Percentiles rank a stretch among this genome's conserved stretches.
These are phyloP conservation scores for Tanypteryx hageni DNA, from an alignment of 2,888 invertebrate species.

Conservation along the genomic window DNA sequence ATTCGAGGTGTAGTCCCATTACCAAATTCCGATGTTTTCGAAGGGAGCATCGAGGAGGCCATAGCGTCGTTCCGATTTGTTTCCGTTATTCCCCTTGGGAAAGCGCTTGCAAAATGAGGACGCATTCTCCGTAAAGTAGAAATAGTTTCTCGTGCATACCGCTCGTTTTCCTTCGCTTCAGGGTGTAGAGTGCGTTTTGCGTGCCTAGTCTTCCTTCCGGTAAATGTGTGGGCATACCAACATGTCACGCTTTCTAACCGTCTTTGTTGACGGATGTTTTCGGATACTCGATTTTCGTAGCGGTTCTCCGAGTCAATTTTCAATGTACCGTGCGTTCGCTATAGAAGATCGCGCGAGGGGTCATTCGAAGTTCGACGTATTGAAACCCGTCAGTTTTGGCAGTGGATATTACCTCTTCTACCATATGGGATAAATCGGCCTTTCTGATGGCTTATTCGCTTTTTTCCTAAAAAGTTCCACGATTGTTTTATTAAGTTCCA, in stretches of 20 bases:
- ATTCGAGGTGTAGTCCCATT: neutral
- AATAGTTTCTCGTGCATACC: slow-evolving; percentile 46
- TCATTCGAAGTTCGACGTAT: too few species aligned
- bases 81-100: slow-evolving; percentile 47
- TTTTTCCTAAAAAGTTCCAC: too few species aligned
- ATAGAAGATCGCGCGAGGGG: too few species aligned
- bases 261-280: neutral
- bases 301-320: neutral
- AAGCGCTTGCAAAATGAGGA: slow-evolving; percentile 50
- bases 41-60: neutral
- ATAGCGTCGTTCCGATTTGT: neutral
- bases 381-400: too few species aligned
- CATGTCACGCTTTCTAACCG: neutral
- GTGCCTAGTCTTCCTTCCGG: slow-evolving; percentile 16
- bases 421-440: too few species aligned
- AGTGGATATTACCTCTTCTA: too few species aligned
- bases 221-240: neutral
- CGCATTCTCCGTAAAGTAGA: slow-evolving; percentile 31
- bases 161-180: neutral
- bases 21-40: neutral
- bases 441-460: too few species aligned
- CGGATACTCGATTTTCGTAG: neutral
- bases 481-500: too few species aligned
- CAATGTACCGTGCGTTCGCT: too few species aligned
- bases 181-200: slow-evolving; percentile 33